Percentiles rank a stretch among this genome's conserved stretches.
These are phyloP conservation scores for Falco concolor DNA, from an alignment of 2,797 vertebrate species.

Conservation along the genomic window DNA sequence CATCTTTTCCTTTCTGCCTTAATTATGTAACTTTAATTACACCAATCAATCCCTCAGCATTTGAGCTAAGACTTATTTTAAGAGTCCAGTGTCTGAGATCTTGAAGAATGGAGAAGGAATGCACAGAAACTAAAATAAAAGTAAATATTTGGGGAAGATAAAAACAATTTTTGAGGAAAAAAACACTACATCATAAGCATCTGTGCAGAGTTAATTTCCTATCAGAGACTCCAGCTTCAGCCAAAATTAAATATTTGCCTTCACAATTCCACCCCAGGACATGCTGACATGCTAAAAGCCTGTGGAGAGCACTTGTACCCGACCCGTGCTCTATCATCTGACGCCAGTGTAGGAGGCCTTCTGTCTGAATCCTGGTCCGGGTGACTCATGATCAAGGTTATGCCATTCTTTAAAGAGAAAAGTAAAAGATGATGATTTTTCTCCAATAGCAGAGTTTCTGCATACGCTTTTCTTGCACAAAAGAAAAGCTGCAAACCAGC, in stretches of 20 bases:
- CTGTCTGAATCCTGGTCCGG: background rate
- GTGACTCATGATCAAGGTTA: background rate
- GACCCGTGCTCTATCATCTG: background rate
- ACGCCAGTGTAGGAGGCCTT: background rate
- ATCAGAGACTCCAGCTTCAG: background rate
- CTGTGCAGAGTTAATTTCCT: background rate
- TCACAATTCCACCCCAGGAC: background rate
- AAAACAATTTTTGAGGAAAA: background rate
- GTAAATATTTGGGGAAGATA: slow-evolving; percentile 26
- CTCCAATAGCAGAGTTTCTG: background rate
- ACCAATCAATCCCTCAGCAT: background rate
- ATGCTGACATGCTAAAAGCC: background rate
- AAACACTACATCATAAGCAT: background rate
- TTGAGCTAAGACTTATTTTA: background rate
- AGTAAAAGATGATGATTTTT: background rate
- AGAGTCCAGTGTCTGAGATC: background rate
- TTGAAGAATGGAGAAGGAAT: background rate
- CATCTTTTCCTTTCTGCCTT: background rate
- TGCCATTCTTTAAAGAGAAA: background rate
- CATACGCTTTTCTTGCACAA: rapidly evolving
- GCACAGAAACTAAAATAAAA: background rate
- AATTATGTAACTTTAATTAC: background rate
- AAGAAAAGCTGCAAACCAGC: background rate
- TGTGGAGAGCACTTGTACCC: background rate
- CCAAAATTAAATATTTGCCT: slow-evolving; percentile 38